Conservation (phyloP, 2,888 invertebrate species). For the Drosophila anomalipes region DNA sequence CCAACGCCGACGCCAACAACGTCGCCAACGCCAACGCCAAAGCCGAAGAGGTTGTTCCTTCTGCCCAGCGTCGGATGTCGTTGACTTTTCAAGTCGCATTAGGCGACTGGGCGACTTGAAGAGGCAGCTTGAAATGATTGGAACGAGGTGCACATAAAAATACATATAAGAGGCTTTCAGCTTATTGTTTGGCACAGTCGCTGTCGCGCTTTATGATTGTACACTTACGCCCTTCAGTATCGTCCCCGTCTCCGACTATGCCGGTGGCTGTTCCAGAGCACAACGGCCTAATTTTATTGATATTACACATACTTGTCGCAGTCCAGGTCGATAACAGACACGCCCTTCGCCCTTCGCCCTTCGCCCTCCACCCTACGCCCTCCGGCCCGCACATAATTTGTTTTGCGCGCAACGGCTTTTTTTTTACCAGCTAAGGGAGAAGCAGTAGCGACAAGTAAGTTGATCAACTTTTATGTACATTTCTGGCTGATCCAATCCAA, state of each 20-base stretch:
- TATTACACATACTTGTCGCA: slow-evolving; percentile 75
- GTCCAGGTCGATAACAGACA: slow-evolving; percentile 56
- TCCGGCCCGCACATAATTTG: slow-evolving; percentile 58
- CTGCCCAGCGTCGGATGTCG: slow-evolving; percentile 67
- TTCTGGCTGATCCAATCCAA: slow-evolving; percentile 55
- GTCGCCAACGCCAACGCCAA: neutral
- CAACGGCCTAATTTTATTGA: slow-evolving; percentile 76
- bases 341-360: neutral
- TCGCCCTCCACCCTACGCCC: slow-evolving; percentile 2
- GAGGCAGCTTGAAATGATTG: slow-evolving; percentile 46
- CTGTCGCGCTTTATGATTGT: slow-evolving; percentile 74
- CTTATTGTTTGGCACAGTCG: slow-evolving; percentile 77
- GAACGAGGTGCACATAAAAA: slow-evolving; percentile 69
- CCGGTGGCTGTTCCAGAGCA: slow-evolving; percentile 19
- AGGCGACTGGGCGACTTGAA: slow-evolving; percentile 48
- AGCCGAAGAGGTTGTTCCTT: slow-evolving; percentile 12
- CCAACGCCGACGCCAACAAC: neutral
- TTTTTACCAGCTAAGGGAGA: slow-evolving; percentile 33
- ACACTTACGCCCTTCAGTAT: slow-evolving; percentile 21
- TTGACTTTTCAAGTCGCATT: slow-evolving; percentile 81
- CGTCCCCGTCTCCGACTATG: neutral
- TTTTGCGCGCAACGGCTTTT: slow-evolving; percentile 49
- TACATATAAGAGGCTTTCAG: slow-evolving; percentile 80
- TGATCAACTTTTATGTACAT: slow-evolving; percentile 56
- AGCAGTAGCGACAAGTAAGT: slow-evolving; percentile 25